Percentiles rank a stretch among this genome's conserved stretches.
phyloP scores from a whole-genome alignment of 92 coral and sea anemone genomes.

The Virgularia gustaviana region DNA sequence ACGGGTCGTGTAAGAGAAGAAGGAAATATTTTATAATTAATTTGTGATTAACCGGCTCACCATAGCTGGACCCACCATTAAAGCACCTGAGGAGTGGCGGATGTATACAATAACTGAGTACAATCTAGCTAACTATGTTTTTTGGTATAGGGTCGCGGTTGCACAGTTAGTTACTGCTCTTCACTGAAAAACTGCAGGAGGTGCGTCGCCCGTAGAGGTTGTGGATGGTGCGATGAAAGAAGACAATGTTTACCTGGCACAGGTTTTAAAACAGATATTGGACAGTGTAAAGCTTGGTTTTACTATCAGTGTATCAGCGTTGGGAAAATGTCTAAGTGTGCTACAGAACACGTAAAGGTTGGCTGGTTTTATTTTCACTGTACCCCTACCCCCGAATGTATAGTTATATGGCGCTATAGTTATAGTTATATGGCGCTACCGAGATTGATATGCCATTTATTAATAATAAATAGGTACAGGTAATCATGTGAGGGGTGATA shows the following conservation, averaged over 20 bases:
- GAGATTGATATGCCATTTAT: too few relatives aligned
- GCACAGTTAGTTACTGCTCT: constrained; percentile 58
- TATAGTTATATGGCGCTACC: too few relatives aligned
- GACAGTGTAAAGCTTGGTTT: constrained; percentile 59
- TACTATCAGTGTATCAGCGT: constrained; percentile 56
- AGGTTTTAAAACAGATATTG: constrained; percentile 39
- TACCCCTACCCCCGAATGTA: not conserved
- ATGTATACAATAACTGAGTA: not conserved
- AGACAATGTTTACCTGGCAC: constrained; percentile 60
- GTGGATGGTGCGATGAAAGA: constrained; percentile 68
- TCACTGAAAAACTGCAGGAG: constrained; percentile 53
- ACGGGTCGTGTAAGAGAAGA: too few relatives aligned
- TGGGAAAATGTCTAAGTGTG: constrained; percentile 21
- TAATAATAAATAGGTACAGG: too few relatives aligned
- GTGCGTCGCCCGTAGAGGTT: constrained; percentile 48
- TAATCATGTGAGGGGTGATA: too few relatives aligned
- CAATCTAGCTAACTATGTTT: not conserved
- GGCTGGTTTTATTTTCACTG: not conserved
- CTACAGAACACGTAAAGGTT: constrained; percentile 28
- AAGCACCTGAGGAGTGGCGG: not conserved
- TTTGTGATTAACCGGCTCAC: too few relatives aligned
- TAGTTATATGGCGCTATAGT: too few relatives aligned
- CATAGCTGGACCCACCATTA: not conserved
- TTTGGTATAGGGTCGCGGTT: constrained; percentile 55
- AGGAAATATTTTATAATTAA: too few relatives aligned